Evolutionary conservation across 2,113 vertebrate genomes (phyloP).

Genomic region (Oriolus oriolus): DNA sequence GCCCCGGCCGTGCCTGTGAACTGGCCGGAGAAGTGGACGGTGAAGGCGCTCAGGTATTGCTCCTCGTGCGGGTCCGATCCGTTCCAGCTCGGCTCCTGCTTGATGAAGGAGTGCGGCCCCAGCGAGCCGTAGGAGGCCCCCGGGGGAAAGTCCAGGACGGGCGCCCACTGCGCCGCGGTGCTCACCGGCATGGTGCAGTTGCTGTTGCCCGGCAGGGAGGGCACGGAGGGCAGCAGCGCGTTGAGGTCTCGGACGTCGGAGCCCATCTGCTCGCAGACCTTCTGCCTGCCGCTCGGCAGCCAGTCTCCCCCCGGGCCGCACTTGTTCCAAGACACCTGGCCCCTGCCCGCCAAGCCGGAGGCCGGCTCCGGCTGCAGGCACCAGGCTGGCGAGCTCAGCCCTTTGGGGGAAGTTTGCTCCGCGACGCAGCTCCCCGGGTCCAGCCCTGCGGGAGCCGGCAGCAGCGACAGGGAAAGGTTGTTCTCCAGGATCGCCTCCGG

Average conservation of each 20-base stretch:
- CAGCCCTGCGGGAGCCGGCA: slow-evolving; percentile 68
- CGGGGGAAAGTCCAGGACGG: slow-evolving; percentile 91
- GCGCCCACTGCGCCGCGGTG: slow-evolving; percentile 88
- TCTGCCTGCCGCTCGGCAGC: slow-evolving; percentile 32
- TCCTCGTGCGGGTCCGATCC: slow-evolving; percentile 86
- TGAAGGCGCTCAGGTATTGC: slow-evolving; percentile 94
- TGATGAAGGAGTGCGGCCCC: slow-evolving; percentile 91
- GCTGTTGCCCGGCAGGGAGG: slow-evolving; percentile 81
- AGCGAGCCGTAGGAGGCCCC: slow-evolving; percentile 82
- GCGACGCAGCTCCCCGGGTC: slow-evolving; percentile 64
- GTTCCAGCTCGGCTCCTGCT: slow-evolving; percentile 94
- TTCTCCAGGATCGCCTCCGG: slow-evolving; percentile 68
- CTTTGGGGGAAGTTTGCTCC: slow-evolving; percentile 58
- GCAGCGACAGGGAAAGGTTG: slow-evolving; percentile 51
- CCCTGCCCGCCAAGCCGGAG: slow-evolving; percentile 47
- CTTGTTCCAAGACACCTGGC: slow-evolving; percentile 58
- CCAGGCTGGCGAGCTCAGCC: slow-evolving; percentile 57
- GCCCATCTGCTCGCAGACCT: slow-evolving; percentile 78
- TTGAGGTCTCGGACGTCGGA: slow-evolving; percentile 91
- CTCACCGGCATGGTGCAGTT: slow-evolving; percentile 84
- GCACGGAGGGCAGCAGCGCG: slow-evolving; percentile 82
- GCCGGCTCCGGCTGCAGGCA: slow-evolving; percentile 62
- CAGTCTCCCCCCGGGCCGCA: slow-evolving; percentile 47
- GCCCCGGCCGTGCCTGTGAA: slow-evolving; percentile 89
- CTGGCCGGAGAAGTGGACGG: slow-evolving; percentile 94